phyloP scores from a whole-genome alignment of 2,888 invertebrate species.

The Yponomeuta evonymella region DNA sequence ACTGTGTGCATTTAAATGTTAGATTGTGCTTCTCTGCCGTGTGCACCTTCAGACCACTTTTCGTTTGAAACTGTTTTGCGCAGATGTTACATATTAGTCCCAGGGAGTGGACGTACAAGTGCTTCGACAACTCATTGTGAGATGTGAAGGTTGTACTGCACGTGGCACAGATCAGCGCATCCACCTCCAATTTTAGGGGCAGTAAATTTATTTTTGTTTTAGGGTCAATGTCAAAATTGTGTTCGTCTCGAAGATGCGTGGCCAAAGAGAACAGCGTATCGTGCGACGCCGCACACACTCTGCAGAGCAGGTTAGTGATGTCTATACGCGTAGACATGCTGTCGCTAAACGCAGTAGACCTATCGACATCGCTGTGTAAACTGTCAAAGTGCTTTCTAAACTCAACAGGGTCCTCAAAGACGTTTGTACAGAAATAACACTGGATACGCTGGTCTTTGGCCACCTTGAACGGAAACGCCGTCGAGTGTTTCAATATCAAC shows the following conservation, averaged over 20 bases:
- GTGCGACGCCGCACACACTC: constrained; percentile 7
- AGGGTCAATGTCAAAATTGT: neutral
- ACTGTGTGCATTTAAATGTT: constrained; percentile 50
- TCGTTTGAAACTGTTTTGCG: constrained; percentile 57
- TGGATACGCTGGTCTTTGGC: neutral
- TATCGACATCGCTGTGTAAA: constrained; percentile 14
- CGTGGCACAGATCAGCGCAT: neutral
- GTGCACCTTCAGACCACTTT: constrained; percentile 52
- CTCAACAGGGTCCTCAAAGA: constrained; percentile 15
- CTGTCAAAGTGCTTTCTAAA: constrained; percentile 17
- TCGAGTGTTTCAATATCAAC: constrained; percentile 9
- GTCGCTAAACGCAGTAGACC: neutral
- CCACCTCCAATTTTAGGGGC: constrained; percentile 7
- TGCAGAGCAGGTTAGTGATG: constrained; percentile 17
- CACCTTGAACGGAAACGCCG: constrained; percentile 16
- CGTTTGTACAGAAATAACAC: constrained; percentile 19
- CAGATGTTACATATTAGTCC: constrained; percentile 53
- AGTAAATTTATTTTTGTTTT: neutral
- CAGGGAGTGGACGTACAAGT: constrained; percentile 27
- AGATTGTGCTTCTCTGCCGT: constrained; percentile 51
- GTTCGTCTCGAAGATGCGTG: constrained; percentile 13
- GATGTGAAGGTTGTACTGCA: constrained; percentile 27
- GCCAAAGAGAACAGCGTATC: constrained; percentile 7
- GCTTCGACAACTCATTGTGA: constrained; percentile 56
- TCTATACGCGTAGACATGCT: constrained; percentile 14